These are phyloP conservation scores for Apis cerana DNA, from an alignment of 1,140 invertebrate genomes.

Conservation along the genomic window DNA sequence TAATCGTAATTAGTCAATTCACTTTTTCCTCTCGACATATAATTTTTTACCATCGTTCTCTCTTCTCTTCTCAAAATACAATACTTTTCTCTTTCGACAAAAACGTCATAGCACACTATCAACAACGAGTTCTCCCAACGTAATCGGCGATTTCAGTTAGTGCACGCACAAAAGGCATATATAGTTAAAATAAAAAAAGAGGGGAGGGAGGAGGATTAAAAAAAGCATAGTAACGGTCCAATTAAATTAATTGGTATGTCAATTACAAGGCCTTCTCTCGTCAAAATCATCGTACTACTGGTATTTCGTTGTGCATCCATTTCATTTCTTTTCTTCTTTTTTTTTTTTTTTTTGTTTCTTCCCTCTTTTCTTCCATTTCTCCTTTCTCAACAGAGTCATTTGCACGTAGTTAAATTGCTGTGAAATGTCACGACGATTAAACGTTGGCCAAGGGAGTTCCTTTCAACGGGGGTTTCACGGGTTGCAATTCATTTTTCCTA, in stretches of 20 bases:
- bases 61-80: no score
- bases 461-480: background rate
- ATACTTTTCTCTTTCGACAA: no score
- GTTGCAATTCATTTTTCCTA: background rate
- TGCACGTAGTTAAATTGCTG: constrained; percentile 25
- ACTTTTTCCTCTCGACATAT: no score
- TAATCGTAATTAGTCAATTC: no score
- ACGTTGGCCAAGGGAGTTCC: background rate
- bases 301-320: constrained; percentile 5
- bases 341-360: background rate
- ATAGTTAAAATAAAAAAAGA: background rate
- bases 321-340: background rate
- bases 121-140: background rate
- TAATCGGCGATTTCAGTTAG: constrained; percentile 2
- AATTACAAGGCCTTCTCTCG: constrained; percentile 29
- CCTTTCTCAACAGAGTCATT: background rate
- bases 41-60: no score
- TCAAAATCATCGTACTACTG: background rate
- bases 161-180: background rate
- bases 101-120: background rate
- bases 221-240: constrained; percentile 8
- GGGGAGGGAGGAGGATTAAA: background rate
- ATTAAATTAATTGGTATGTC: constrained; percentile 47
- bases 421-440: constrained; percentile 16
- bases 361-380: no score